A percentile compares a stretch with the other conserved stretches of the same genome.
phyloP scores from a whole-genome alignment of 2,888 invertebrate genomes.

The Cecidostiba fungosa region DNA sequence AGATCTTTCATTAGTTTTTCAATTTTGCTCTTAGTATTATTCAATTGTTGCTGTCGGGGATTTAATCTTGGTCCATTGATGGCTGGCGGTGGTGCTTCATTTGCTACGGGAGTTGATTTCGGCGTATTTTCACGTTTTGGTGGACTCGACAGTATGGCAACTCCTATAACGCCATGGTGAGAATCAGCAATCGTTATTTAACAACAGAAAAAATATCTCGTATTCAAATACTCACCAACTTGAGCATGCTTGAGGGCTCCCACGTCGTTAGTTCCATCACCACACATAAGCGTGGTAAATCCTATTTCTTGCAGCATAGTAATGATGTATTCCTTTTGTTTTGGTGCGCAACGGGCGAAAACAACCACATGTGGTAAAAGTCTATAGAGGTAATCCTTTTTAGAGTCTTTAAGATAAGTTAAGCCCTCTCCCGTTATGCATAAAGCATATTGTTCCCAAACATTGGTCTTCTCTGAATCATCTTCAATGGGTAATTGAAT shows the following conservation, averaged over 20 bases:
- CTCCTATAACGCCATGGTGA: constrained; percentile 83
- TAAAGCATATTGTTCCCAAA: constrained; percentile 90
- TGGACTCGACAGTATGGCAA: constrained; percentile 93
- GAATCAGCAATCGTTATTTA: background rate
- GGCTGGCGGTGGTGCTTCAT: constrained; percentile 72
- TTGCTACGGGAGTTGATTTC: constrained; percentile 59
- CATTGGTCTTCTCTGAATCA: constrained; percentile 80
- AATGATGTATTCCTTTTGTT: constrained; percentile 98
- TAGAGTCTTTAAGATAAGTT: constrained; percentile 85
- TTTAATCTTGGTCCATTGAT: constrained; percentile 66
- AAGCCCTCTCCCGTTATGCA: constrained; percentile 98
- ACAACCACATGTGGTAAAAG: constrained; percentile 94
- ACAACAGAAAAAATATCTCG: background rate
- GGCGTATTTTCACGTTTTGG: constrained; percentile 81
- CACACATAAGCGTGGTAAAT: constrained; percentile 97
- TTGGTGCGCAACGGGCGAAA: constrained; percentile 98
- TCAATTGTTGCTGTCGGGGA: constrained; percentile 70
- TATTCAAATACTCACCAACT: constrained; percentile 83
- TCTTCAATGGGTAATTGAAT: constrained; percentile 82
- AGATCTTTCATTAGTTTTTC: constrained; percentile 91
- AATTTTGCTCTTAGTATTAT: constrained; percentile 80
- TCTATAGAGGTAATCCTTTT: constrained; percentile 84
- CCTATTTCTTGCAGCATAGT: constrained; percentile 94
- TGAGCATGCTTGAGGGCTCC: constrained; percentile 99
- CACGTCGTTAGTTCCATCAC: constrained; percentile 99